phyloP scores from a whole-genome alignment of 2,888 invertebrate genomes.

The Pharmacophagus antenor region DNA sequence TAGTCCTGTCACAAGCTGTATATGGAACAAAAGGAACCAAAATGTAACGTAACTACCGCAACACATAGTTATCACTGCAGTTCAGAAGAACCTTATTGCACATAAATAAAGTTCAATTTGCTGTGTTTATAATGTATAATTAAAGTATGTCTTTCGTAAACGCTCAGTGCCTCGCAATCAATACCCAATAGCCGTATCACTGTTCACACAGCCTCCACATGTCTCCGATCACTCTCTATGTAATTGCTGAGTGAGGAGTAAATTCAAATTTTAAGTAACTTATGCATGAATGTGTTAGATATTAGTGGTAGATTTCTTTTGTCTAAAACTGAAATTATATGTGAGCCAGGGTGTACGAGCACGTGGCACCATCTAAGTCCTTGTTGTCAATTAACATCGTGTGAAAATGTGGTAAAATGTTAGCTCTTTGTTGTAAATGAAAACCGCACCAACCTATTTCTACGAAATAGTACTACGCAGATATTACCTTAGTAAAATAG shows the following conservation, averaged over 20 bases:
- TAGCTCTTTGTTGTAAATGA: no score
- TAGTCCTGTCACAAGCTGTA: constrained; percentile 19
- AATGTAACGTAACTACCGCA: constrained; percentile 6
- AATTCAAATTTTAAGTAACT: neutral
- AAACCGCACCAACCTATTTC: no score
- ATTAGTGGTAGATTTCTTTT: no score
- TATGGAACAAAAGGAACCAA: constrained; percentile 22
- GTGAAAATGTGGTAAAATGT: no score
- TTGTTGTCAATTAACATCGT: no score
- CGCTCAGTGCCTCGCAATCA: constrained; percentile 23
- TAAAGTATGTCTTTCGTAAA: constrained; percentile 2
- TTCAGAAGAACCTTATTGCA: neutral
- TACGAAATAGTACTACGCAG: no score
- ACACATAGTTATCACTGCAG: neutral
- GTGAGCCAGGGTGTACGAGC: no score
- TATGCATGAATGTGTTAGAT: neutral
- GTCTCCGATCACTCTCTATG: constrained; percentile 19
- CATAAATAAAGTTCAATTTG: neutral
- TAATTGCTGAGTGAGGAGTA: neutral
- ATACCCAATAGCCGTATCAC: constrained; percentile 22
- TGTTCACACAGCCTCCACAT: constrained; percentile 20
- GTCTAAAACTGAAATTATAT: no score
- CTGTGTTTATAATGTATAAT: neutral
- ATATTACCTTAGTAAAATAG: no score
- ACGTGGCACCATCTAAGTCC: no score